Base-by-base conservation (phyloP, 2,888 invertebrate species). In the Cylindroiulus punctatus region DNA sequence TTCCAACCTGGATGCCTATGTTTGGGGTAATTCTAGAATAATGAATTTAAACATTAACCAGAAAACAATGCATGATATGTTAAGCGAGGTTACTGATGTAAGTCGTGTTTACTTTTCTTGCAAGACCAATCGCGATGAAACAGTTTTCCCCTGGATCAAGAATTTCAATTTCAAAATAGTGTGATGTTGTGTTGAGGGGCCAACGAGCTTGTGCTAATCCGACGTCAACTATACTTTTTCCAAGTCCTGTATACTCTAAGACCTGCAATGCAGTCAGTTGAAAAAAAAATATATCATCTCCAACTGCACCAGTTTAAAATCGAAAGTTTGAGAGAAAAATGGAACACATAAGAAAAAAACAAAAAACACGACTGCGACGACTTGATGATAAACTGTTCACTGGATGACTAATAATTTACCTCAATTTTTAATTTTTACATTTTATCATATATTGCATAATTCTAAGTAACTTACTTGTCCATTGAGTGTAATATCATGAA, bases 141-240 rank as follows among this genome's bases (percentile, higher is more conserved):
- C 92, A 92, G 88, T 91, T 92, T 89, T 92, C 91, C 40, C 93
- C 93, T 3, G 92, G 92, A 88, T 92, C 92, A 57, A 92, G 89
- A 86, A 93, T 92, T 89, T 92, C 92, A 88, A 93, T 91, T 90
- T 93, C 92, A 91, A 92, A 93, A 89, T 92, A 93, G 89, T 93
- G 92, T 87, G 91, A 91, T 52, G 91, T 91, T 81, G 92, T 92
- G 88, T 91, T 91, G 42, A 93, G 89, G 2, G 92, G 91, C 86
- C 89, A 90, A 88, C 91, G 90, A n/a, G 92, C 92, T 89, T 92
- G 92, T 57, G 93, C 93, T 88, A 93, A 90, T 8, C 93, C 93
- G 84, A 92, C 92, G 89, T 92, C 92, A 85, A 91, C 90, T 76
- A 92, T 92, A 87, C 91, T 92, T 88, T 92, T 92, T 0, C 92